Evolutionary conservation across 2,113 vertebrate genomes (phyloP).

Genomic region (Alexandromys fortis): DNA sequence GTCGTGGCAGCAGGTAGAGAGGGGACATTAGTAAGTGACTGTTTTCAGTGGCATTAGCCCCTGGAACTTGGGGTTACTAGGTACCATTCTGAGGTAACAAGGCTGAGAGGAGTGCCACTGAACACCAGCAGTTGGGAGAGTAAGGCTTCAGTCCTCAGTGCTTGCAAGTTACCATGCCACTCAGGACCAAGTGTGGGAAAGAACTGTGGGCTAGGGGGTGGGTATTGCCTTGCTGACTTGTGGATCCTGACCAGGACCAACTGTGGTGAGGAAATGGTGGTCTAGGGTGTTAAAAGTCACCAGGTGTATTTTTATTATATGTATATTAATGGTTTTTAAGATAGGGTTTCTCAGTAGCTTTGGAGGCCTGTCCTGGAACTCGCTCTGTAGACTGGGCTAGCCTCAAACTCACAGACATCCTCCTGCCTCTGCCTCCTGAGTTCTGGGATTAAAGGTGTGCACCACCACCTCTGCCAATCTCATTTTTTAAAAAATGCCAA

Average conservation of each 20-base stretch:
- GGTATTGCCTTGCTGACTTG: not conserved
- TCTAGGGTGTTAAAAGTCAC: not conserved
- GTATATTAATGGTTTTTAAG: too few species aligned
- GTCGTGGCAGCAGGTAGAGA: rapidly evolving
- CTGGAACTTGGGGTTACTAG: not conserved
- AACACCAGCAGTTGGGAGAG: not conserved
- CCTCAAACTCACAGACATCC: too few species aligned
- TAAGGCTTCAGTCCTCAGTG: not conserved
- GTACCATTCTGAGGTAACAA: not conserved
- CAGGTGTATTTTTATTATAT: too few species aligned
- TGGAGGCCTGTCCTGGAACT: too few species aligned
- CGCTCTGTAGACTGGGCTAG: too few species aligned
- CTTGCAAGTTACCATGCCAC: not conserved
- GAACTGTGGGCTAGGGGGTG: not conserved
- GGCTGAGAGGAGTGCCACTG: not conserved
- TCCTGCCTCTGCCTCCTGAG: too few species aligned
- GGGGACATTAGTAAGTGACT: too few species aligned
- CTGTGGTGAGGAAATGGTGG: not conserved
- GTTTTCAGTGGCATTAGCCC: not conserved
- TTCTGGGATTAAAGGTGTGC: too few species aligned
- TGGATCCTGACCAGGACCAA: not conserved
- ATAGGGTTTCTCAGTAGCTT: too few species aligned
- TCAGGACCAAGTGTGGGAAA: not conserved
- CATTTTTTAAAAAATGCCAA: not conserved
- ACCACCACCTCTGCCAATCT: too few species aligned